Conservation (phyloP, 92 coral and sea anemone genomes). For the Zoanthus solanderi region DNA sequence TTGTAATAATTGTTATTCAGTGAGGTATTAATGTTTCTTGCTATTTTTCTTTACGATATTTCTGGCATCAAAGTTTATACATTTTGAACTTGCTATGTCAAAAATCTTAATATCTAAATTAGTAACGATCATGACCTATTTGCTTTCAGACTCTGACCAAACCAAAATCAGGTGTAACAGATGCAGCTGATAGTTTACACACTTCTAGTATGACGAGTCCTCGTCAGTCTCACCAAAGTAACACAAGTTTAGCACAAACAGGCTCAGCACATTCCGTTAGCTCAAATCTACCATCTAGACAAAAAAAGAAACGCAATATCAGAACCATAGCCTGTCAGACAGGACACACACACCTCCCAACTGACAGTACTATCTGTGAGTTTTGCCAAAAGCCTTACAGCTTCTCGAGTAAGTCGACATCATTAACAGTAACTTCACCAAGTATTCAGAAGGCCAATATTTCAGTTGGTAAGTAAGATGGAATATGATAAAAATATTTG, state of each 20-base stretch:
- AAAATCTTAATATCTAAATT: too few relatives aligned
- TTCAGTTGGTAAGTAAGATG: not conserved
- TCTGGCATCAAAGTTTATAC: too few relatives aligned
- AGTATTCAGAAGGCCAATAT: not conserved
- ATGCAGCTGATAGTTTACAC: too few relatives aligned
- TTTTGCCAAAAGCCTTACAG: conserved; percentile 20
- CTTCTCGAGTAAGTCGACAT: not conserved
- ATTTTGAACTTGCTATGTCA: too few relatives aligned
- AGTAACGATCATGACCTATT: too few relatives aligned
- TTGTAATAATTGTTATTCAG: too few relatives aligned
- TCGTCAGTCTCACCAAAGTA: not conserved
- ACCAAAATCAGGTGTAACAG: too few relatives aligned
- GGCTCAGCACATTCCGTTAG: not conserved
- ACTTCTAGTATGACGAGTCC: too few relatives aligned
- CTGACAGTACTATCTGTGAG: conserved; percentile 7
- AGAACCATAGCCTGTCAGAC: conserved; percentile 36
- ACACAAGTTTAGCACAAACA: not conserved
- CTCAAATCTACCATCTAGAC: not conserved
- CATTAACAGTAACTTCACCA: not conserved
- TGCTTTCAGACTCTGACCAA: too few relatives aligned
- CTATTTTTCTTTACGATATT: too few relatives aligned
- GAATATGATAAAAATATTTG: too few relatives aligned
- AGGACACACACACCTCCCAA: conserved; percentile 26
- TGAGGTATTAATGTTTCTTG: too few relatives aligned
- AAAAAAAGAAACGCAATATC: not conserved